Evolutionary conservation across 2,113 vertebrate genomes (phyloP).

Genomic region (Xenopus tropicalis): UCB_Xtro_10.0 CM004448.2:20932001-20932500

Average conservation of each 20-base stretch:
- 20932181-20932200: conserved; percentile 18
- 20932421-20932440: too few relatives aligned
- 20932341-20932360: not conserved
- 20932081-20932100: conserved; percentile 20
- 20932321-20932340: not conserved
- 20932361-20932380: not conserved
- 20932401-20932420: too few relatives aligned
- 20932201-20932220: conserved; percentile 15
- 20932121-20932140: conserved; percentile 31
- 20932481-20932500: too few relatives aligned
- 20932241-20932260: not conserved
- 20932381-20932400: too few relatives aligned
- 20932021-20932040: conserved; percentile 21
- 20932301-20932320: not conserved
- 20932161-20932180: conserved; percentile 16
- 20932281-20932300: conserved; percentile 6
- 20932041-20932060: conserved; percentile 30
- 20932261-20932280: not conserved
- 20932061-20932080: conserved; percentile 36
- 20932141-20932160: conserved; percentile 15
- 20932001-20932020: not conserved
- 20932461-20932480: too few relatives aligned
- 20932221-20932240: conserved; percentile 6
- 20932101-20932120: conserved; percentile 21
- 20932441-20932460: too few relatives aligned